phyloP scores from a whole-genome alignment of 2,113 vertebrate genomes.

The Bufo gargarizans region DNA sequence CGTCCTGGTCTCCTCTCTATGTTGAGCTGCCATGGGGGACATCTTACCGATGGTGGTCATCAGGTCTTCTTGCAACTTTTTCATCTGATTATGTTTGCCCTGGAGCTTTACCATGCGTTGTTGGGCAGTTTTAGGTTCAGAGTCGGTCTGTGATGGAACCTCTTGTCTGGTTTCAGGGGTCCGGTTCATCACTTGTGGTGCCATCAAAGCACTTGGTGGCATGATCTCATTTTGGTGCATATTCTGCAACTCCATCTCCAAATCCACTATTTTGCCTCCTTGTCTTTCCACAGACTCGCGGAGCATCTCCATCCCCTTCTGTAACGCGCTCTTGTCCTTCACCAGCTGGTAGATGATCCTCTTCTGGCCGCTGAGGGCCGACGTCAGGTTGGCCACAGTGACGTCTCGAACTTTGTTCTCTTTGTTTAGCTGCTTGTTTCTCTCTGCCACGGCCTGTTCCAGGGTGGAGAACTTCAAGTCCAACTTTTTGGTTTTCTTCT shows the following conservation, averaged over 20 bases:
- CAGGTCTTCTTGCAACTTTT: conserved; percentile 27
- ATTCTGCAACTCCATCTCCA: conserved; percentile 56
- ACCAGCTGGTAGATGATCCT: conserved; percentile 61
- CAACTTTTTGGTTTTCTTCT: conserved; percentile 68
- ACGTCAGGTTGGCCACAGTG: conserved; percentile 61
- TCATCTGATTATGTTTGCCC: conserved; percentile 13
- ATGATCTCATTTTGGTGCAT: not conserved
- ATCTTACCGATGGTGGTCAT: conserved; percentile 27
- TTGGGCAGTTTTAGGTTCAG: conserved; percentile 30
- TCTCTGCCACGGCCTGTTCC: conserved; percentile 61
- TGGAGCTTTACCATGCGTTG: conserved; percentile 47
- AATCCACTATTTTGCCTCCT: conserved; percentile 59
- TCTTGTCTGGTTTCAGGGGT: conserved; percentile 23
- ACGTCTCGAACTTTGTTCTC: conserved; percentile 58
- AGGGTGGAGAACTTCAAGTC: conserved; percentile 67
- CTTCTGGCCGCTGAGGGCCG: conserved; percentile 63
- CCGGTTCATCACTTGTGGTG: not conserved
- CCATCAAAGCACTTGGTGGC: not conserved
- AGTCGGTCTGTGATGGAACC: not conserved
- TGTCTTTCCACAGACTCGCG: conserved; percentile 59
- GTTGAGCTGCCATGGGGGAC: not conserved
- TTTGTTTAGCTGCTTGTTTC: conserved; percentile 48
- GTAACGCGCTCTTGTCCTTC: conserved; percentile 61
- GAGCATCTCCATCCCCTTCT: conserved; percentile 60
- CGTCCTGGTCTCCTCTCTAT: not conserved